Conservation (phyloP, 2,113 vertebrate genomes). For the Lagenorhynchus albirostris region DNA sequence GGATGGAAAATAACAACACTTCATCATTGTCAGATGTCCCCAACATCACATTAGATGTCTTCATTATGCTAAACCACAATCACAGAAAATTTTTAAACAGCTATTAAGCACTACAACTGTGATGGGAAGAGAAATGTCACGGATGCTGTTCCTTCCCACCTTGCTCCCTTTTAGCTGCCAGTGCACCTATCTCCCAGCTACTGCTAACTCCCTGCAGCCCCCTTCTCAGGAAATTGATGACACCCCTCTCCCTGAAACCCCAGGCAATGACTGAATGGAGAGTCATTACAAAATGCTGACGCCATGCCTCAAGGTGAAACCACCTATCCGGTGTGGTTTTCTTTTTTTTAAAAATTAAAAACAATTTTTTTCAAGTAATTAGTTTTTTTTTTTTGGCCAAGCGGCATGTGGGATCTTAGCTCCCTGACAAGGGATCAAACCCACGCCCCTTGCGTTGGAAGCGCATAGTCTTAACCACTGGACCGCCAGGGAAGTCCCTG, state of each 20-base stretch:
- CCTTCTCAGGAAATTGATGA: background rate
- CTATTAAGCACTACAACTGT: background rate
- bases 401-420: too few species aligned
- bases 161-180: background rate
- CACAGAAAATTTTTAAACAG: background rate
- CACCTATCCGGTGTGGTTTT: too few species aligned
- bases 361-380: too few species aligned
- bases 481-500: too few species aligned
- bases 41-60: background rate
- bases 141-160: background rate
- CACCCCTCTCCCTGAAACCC: background rate
- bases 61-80: background rate
- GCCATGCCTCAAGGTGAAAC: background rate
- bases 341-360: too few species aligned
- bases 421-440: too few species aligned
- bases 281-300: background rate
- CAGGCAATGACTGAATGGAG: background rate
- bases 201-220: fast-evolving
- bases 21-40: background rate
- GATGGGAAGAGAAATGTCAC: background rate
- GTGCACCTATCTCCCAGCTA: background rate
- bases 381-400: too few species aligned
- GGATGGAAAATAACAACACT: background rate
- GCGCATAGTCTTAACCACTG: too few species aligned
- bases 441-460: too few species aligned